phyloP scores from a whole-genome alignment of 2,888 invertebrate species.

The Drosophila anomelani region DNA sequence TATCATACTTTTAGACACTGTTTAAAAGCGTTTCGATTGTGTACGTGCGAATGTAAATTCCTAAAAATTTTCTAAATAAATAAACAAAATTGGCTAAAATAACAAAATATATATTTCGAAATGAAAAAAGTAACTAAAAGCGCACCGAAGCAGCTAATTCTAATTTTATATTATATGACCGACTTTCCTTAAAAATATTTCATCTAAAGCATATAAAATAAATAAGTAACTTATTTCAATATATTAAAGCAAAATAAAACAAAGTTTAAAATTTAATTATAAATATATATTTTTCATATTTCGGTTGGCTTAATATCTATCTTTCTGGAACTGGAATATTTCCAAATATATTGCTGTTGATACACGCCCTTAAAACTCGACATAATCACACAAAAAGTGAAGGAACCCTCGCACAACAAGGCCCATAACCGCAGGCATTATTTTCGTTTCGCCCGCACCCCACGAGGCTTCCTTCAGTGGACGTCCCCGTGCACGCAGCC shows the following conservation, averaged over 20 bases:
- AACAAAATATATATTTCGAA: no score
- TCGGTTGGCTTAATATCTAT: neutral
- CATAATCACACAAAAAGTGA: slow-evolving; percentile 24
- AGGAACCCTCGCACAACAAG: slow-evolving; percentile 12
- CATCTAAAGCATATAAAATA: neutral
- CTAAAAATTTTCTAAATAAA: no score
- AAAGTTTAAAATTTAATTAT: neutral
- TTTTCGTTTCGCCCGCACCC: slow-evolving; percentile 20
- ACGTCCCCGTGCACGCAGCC: slow-evolving; percentile 43
- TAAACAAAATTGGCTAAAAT: no score
- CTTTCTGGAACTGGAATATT: neutral
- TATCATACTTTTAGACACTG: no score
- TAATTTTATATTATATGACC: neutral
- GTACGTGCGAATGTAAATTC: no score
- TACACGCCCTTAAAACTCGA: slow-evolving; percentile 34
- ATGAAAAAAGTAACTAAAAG: no score
- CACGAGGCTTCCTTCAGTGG: slow-evolving; percentile 55
- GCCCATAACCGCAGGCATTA: slow-evolving; percentile 36
- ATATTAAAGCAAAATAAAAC: neutral
- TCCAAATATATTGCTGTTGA: slow-evolving; percentile 11
- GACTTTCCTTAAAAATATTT: no score
- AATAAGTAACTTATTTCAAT: neutral
- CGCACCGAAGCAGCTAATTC: no score
- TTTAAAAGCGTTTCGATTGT: no score
- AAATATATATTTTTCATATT: no score